These are phyloP conservation scores for Ctenopoma kingsleyae DNA, from an alignment of 2,797 vertebrate species.

Conservation along the genomic window DNA sequence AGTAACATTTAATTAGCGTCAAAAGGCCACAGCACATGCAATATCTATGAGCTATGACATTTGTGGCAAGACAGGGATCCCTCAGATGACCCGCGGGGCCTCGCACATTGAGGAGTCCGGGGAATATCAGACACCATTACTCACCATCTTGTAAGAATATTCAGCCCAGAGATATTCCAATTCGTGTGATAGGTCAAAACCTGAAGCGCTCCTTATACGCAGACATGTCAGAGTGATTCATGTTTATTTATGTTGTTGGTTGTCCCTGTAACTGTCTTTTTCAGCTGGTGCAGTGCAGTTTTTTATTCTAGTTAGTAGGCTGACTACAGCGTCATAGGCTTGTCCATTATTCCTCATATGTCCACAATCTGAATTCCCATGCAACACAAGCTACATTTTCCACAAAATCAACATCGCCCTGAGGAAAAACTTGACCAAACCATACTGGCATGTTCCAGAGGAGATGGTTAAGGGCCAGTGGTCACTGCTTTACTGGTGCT, in stretches of 20 bases:
- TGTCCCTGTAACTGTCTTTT: slow-evolving; percentile 27
- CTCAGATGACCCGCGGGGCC: slow-evolving; percentile 54
- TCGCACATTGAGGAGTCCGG: slow-evolving; percentile 34
- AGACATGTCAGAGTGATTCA: slow-evolving; percentile 60
- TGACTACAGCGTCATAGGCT: slow-evolving; percentile 1
- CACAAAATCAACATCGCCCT: slow-evolving; percentile 37
- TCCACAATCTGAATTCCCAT: slow-evolving; percentile 17
- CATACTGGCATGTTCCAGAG: slow-evolving; percentile 23
- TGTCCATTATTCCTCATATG: slow-evolving; percentile 16
- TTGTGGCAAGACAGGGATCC: slow-evolving; percentile 63
- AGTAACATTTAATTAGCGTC: slow-evolving; percentile 76
- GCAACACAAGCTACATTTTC: slow-evolving; percentile 18
- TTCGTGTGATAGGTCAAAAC: slow-evolving; percentile 55
- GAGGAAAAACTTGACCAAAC: slow-evolving; percentile 12
- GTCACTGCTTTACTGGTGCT: slow-evolving; percentile 37
- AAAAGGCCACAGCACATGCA: slow-evolving; percentile 62
- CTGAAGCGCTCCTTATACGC: slow-evolving; percentile 30
- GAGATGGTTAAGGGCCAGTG: slow-evolving; percentile 51
- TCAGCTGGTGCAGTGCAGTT: slow-evolving; percentile 26
- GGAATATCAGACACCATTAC: slow-evolving; percentile 68
- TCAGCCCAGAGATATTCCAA: slow-evolving; percentile 44
- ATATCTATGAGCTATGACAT: slow-evolving; percentile 75
- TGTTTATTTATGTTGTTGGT: slow-evolving; percentile 50
- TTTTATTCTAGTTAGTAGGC: slow-evolving; percentile 8
- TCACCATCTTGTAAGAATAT: slow-evolving; percentile 57